Conservation (phyloP, 2,888 invertebrate genomes). For the Neuroscelio doddi region DNA sequence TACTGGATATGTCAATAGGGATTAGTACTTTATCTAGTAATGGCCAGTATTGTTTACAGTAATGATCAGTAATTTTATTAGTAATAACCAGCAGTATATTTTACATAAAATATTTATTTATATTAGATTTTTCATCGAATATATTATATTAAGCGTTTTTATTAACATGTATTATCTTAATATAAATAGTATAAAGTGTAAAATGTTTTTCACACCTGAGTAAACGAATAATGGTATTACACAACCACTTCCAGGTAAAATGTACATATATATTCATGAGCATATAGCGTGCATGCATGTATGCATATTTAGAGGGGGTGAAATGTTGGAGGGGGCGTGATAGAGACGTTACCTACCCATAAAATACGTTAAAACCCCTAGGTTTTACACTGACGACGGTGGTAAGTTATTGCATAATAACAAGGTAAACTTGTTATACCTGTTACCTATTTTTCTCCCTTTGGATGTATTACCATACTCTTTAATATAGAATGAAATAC, state of each 20-base stretch:
- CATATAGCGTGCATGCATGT: conserved; percentile 54
- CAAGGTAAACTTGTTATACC: conserved; percentile 54
- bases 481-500: conserved; percentile 65
- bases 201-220: conserved; percentile 9
- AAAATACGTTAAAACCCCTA: conserved; percentile 63
- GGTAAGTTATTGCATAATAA: conserved; percentile 55
- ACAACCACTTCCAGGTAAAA: conserved; percentile 24
- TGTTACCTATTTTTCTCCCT: conserved; percentile 64
- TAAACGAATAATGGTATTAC: too few species aligned
- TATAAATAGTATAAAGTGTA: conserved; percentile 31
- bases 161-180: too few species aligned
- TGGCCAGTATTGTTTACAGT: too few species aligned
- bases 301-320: conserved; percentile 62
- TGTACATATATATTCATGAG: conserved; percentile 55
- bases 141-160: too few species aligned
- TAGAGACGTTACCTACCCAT: conserved; percentile 66
- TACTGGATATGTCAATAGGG: too few species aligned
- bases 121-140: too few species aligned
- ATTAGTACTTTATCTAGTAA: too few species aligned
- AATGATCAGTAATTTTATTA: too few species aligned
- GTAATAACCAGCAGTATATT: too few species aligned
- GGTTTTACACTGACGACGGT: conserved; percentile 55
- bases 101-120: too few species aligned
- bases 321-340: conserved; percentile 53
- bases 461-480: conserved; percentile 66